Evolutionary conservation across 2,797 vertebrate genomes (phyloP).

Genomic region (Paguma larvata): DNA sequence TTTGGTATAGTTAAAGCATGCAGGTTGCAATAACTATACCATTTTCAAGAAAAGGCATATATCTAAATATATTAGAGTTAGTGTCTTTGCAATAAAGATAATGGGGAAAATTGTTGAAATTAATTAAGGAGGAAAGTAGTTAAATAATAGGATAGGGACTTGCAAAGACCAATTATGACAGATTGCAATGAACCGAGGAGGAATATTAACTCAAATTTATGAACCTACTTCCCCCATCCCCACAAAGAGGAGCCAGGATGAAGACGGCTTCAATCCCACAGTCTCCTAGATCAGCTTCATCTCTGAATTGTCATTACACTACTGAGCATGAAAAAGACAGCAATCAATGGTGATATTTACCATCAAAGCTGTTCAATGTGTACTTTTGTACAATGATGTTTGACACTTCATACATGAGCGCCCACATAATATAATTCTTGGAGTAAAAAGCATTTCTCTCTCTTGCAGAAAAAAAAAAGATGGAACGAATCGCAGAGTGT

Average conservation of each 20-base stretch:
- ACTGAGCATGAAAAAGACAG: not conserved
- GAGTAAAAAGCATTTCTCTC: not conserved
- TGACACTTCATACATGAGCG: not conserved
- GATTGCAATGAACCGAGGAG: not conserved
- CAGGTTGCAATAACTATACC: not conserved
- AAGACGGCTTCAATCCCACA: not conserved
- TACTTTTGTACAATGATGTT: not conserved
- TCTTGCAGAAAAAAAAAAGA: not conserved
- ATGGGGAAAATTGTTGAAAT: not conserved
- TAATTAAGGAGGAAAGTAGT: not conserved
- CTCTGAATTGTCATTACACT: not conserved
- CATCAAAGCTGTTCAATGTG: not conserved
- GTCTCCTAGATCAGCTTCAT: not conserved
- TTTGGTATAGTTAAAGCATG: not conserved
- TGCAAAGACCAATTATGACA: not conserved
- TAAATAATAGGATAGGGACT: not conserved
- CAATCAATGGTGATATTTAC: not conserved
- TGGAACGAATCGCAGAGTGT: not conserved
- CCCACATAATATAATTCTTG: not conserved
- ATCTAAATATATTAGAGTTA: not conserved
- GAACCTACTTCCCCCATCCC: not conserved
- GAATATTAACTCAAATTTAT: not conserved
- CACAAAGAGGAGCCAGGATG: not conserved
- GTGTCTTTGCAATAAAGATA: not conserved
- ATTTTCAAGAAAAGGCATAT: not conserved